A percentile compares a stretch with the other conserved stretches of the same genome.
Conservation (phyloP, 1,140 invertebrate genomes). For the Nixonia krombeini region DNA sequence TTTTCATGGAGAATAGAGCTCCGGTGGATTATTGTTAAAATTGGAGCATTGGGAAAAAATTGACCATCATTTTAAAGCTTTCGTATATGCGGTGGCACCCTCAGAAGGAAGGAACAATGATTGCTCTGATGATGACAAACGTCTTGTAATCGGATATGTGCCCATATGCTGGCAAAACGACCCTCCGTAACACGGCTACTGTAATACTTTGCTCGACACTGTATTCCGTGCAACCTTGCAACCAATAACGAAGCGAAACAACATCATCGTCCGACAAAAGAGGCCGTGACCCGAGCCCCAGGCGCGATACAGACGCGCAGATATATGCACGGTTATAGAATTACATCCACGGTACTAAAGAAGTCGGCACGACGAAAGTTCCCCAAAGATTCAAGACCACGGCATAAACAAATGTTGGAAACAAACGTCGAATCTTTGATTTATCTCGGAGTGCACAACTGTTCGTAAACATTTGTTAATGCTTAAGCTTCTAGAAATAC, state of each 20-base stretch:
- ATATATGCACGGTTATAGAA: constrained; percentile 50
- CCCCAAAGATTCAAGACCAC: too few species aligned
- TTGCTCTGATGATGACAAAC: constrained; percentile 69
- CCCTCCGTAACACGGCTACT: constrained; percentile 48
- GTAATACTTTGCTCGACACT: constrained; percentile 37
- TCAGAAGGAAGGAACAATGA: constrained; percentile 61
- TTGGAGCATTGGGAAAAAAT: constrained; percentile 42
- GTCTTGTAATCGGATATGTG: constrained; percentile 66
- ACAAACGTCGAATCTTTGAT: too few species aligned
- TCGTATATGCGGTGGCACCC: constrained; percentile 42
- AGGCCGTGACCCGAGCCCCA: constrained; percentile 57
- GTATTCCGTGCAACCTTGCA: constrained; percentile 54
- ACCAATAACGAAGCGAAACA: constrained; percentile 64
- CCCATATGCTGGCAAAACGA: constrained; percentile 63
- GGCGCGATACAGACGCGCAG: constrained; percentile 38
- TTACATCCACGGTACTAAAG: constrained; percentile 38
- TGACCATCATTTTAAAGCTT: constrained; percentile 54
- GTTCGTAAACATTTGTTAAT: too few species aligned
- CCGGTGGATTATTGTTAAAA: constrained; percentile 24
- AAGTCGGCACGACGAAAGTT: constrained; percentile 18
- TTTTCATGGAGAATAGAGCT: background rate
- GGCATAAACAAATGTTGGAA: too few species aligned
- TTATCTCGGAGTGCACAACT: too few species aligned
- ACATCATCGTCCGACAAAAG: constrained; percentile 62
- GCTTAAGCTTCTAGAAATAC: too few species aligned